Percentiles rank a stretch among this genome's conserved stretches.
phyloP scores from a whole-genome alignment of 2,888 invertebrate genomes.

The Lycia hirtaria region DNA sequence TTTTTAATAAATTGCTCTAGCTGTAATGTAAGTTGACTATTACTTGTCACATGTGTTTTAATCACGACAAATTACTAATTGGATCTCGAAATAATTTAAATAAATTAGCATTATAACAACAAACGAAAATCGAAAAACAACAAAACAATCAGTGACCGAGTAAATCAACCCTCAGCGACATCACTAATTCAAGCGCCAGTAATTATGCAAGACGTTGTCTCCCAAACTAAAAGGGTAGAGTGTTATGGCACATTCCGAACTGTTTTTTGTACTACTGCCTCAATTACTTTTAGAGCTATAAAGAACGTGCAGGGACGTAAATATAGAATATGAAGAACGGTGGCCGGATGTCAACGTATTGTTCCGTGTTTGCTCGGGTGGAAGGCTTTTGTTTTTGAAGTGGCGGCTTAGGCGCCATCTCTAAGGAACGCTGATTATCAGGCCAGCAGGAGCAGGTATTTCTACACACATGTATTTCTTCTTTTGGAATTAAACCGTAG shows the following conservation, averaged over 20 bases:
- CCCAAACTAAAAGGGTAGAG: slow-evolving; percentile 33
- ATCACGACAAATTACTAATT: too few relatives aligned
- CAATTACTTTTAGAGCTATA: slow-evolving; percentile 40
- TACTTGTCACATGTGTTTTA: too few relatives aligned
- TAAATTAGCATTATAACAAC: too few relatives aligned
- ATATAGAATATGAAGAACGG: slow-evolving; percentile 34
- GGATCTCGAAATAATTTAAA: too few relatives aligned
- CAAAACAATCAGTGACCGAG: too few relatives aligned
- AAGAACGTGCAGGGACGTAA: slow-evolving; percentile 36
- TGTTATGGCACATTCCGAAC: slow-evolving; percentile 38
- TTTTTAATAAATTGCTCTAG: too few relatives aligned
- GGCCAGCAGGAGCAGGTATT: too few relatives aligned
- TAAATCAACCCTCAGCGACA: not conserved
- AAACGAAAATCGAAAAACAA: too few relatives aligned
- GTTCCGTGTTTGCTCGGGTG: slow-evolving; percentile 9
- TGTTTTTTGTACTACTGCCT: slow-evolving; percentile 40
- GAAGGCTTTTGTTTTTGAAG: slow-evolving; percentile 7
- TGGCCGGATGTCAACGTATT: slow-evolving; percentile 31
- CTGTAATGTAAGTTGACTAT: too few relatives aligned
- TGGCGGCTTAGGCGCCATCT: not conserved
- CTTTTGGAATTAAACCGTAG: too few relatives aligned
- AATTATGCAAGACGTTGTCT: slow-evolving; percentile 2
- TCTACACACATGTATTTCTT: too few relatives aligned
- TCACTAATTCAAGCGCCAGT: not conserved
- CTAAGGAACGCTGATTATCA: not conserved